Evolutionary conservation across 2,888 invertebrate genomes (phyloP).

Genomic region (Ceraclea dissimilis): DNA sequence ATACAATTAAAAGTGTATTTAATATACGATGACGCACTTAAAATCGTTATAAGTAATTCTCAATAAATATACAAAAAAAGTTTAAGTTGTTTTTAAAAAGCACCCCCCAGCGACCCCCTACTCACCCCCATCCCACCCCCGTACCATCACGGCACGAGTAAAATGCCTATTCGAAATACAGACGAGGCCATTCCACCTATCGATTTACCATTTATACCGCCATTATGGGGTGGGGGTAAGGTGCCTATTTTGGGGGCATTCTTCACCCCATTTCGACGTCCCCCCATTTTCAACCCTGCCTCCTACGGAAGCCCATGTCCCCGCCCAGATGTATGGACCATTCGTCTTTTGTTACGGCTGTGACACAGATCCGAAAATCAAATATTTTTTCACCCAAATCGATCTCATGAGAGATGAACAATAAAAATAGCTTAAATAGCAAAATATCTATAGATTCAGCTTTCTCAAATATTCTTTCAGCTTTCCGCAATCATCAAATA

Average conservation of each 20-base stretch:
- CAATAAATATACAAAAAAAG: conserved; percentile 25
- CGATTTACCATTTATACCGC: conserved; percentile 23
- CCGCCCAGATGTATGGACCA: conserved; percentile 15
- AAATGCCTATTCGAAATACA: conserved; percentile 27
- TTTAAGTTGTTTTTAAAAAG: conserved; percentile 27
- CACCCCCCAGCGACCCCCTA: conserved; percentile 8
- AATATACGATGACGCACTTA: no score
- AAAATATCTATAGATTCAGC: no score
- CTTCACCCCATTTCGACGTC: conserved; percentile 10
- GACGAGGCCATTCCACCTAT: conserved; percentile 25
- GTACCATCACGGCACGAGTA: conserved; percentile 5
- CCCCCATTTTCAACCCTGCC: background rate
- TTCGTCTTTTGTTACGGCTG: conserved; percentile 16
- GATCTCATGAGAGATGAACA: no score
- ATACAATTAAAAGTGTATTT: no score
- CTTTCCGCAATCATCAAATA: no score
- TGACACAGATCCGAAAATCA: background rate
- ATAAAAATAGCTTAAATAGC: no score
- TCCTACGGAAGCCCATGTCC: background rate
- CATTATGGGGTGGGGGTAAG: conserved; percentile 1
- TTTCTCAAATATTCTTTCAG: no score
- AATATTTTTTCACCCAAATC: no score
- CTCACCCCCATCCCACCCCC: conserved; percentile 10
- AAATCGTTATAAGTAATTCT: background rate
- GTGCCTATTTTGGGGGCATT: conserved; percentile 6